Conservation (phyloP, 2,797 vertebrate genomes). For the Schizopygopsis malacanthus region DNA sequence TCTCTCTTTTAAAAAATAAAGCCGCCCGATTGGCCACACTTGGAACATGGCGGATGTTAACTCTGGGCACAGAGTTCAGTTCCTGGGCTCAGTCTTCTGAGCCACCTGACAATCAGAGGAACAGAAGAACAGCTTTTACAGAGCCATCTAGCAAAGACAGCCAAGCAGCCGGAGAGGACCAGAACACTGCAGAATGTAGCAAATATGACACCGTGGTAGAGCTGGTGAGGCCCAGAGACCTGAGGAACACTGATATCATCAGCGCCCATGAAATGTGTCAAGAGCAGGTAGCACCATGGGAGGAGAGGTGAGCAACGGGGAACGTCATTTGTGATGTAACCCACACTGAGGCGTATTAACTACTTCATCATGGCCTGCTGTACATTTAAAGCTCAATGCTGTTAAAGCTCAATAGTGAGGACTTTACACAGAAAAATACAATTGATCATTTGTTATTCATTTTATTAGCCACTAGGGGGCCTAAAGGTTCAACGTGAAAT, state of each 20-base stretch:
- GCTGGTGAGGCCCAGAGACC: constrained; percentile 50
- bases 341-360: not conserved
- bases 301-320: constrained; percentile 66
- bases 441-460: constrained; percentile 45
- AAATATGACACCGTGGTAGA: constrained; percentile 60
- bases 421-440: not conserved
- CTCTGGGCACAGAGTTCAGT: constrained; percentile 73
- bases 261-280: constrained; percentile 67
- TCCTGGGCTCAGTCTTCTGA: constrained; percentile 69
- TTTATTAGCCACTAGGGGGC: constrained; percentile 64
- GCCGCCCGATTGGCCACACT: constrained; percentile 73
- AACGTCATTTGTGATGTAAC: not conserved
- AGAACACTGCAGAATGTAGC: not conserved
- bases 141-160: not conserved
- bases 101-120: constrained; percentile 40
- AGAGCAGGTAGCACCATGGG: constrained; percentile 47
- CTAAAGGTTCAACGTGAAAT: constrained; percentile 35
- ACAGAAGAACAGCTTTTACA: not conserved
- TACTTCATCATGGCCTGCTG: not conserved
- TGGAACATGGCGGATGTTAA: constrained; percentile 79
- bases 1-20: constrained; percentile 48
- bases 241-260: constrained; percentile 58
- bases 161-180: constrained; percentile 26
- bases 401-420: not conserved
- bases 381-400: not conserved